phyloP scores from a whole-genome alignment of 2,888 invertebrate genomes.

The Catocala sponsa region DNA sequence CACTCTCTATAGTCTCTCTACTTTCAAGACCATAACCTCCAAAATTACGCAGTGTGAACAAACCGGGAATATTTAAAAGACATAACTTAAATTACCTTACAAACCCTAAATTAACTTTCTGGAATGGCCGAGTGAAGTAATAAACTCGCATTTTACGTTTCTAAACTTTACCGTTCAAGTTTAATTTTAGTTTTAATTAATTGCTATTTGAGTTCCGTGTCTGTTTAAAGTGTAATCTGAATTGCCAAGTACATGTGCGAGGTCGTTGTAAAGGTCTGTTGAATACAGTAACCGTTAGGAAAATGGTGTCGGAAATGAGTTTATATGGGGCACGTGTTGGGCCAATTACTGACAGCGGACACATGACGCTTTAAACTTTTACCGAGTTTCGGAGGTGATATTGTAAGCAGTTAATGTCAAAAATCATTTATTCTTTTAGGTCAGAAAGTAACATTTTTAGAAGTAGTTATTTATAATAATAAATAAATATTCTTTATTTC shows the following conservation, averaged over 20 bases:
- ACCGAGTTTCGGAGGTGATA: too few relatives aligned
- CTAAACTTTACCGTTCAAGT: slow-evolving; percentile 27
- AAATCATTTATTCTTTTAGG: too few relatives aligned
- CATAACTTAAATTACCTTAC: slow-evolving; percentile 23
- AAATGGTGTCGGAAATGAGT: background rate
- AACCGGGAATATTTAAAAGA: slow-evolving; percentile 8
- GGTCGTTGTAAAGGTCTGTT: slow-evolving; percentile 9
- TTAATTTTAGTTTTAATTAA: slow-evolving; percentile 32
- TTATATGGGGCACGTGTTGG: too few relatives aligned
- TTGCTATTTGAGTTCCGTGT: slow-evolving; percentile 24
- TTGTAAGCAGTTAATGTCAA: too few relatives aligned
- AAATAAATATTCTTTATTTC: too few relatives aligned
- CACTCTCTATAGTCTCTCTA: background rate
- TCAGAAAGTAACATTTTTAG: too few relatives aligned
- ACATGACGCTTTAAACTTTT: too few relatives aligned
- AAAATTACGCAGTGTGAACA: background rate
- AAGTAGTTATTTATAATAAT: too few relatives aligned
- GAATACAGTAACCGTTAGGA: background rate
- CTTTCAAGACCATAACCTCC: background rate
- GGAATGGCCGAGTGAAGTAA: slow-evolving; percentile 13
- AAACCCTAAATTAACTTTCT: slow-evolving; percentile 26
- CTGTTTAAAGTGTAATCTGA: slow-evolving; percentile 23
- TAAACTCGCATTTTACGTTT: slow-evolving; percentile 28
- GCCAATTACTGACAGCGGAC: too few relatives aligned
- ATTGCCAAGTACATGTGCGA: slow-evolving; percentile 2